Conservation (phyloP, 2,797 vertebrate species). For the Rousettus madagascariensis region DNA sequence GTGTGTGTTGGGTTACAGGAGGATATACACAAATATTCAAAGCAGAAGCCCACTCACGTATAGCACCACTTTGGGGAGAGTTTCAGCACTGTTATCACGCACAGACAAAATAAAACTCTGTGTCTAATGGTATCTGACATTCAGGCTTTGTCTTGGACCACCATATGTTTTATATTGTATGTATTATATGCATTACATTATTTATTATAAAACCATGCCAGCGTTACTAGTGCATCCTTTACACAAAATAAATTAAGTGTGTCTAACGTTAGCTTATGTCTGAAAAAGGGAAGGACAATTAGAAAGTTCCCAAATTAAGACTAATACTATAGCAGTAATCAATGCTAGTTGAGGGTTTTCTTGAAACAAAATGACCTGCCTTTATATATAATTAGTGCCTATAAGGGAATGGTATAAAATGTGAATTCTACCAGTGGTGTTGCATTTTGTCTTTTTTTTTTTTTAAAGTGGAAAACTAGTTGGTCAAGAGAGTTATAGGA, state of each 20-base stretch:
- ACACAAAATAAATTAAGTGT: constrained; percentile 31
- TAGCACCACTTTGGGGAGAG: background rate
- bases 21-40: constrained; percentile 26
- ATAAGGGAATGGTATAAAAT: background rate
- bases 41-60: background rate
- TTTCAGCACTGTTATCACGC: background rate
- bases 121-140: background rate
- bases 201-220: background rate
- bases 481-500: background rate
- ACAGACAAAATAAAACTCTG: background rate
- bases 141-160: background rate
- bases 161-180: background rate
- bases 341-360: background rate
- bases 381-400: background rate
- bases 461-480: background rate
- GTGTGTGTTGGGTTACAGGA: constrained; percentile 33
- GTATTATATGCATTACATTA: background rate
- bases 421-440: background rate
- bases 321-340: background rate
- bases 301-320: constrained; percentile 52
- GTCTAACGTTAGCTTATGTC: constrained; percentile 13
- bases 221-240: background rate
- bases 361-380: constrained; percentile 15
- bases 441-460: background rate
- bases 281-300: constrained; percentile 39